Evolutionary conservation across 1,140 invertebrate species (phyloP), one percentile per base, ranked within the genome.

Genomic region (Kradibia gibbosae): DNA sequence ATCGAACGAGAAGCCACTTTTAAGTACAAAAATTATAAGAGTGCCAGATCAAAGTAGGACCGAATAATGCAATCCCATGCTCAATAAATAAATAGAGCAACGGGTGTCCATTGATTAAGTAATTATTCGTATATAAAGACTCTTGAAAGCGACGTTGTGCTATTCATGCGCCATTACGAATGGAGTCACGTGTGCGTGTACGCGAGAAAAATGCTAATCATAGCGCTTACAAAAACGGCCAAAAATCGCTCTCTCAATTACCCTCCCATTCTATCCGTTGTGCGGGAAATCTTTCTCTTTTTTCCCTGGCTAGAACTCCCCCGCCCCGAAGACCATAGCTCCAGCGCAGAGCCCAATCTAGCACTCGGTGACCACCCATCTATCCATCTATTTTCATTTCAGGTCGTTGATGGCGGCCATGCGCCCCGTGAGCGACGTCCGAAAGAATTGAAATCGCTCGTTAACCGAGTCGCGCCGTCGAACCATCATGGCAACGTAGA

Each of bases 391-490:
- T 73, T 31, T 67, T 67, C 45, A 50, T 48, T 72, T 28, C 22
- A 36, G 39, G 39, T 73, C 36, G 17, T 42, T 31, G 31, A 31
- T 1, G 22, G 20, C 20, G 13, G 60, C 1, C 39, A 20, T 20
- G 60, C n/a, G 36, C 53, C 0, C 42, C 28, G 45, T 11, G 36
- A 15, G 45, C 62, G 53, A 3, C 62, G 72, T 60, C 17, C 48
- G 34, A 77, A 82, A 82, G 75, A 83, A 83, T 81, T 79, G 83
- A 75, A 82, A 83, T 83, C 80, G 72, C 83, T 83, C 83, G 83
- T 83, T 83, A 83, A 72, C n/a, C 70, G 45, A 60, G 72, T 4
- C 22, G 36, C 55, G 31, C 42, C 28, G 17, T n/a, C 45, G 34
- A 62, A 28, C 22, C 31, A 39, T 71, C 39, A 71, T 28, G 13